Conservation (phyloP, 2,888 invertebrate species). For the Sericinus montela region DNA sequence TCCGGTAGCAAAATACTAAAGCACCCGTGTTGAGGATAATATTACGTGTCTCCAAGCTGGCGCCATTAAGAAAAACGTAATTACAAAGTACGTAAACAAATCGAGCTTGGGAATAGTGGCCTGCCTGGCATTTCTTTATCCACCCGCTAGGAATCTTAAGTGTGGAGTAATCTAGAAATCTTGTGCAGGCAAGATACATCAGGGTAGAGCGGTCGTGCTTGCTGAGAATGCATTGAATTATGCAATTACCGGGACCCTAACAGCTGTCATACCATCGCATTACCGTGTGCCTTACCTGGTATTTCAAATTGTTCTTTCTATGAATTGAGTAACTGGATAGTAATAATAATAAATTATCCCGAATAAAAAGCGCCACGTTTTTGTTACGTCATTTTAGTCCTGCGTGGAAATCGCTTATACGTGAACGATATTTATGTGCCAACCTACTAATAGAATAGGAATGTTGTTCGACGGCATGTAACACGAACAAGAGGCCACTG, state of each 20-base stretch:
- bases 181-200: slow-evolving; percentile 39
- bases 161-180: slow-evolving; percentile 51
- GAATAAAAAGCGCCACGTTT: not conserved
- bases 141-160: slow-evolving; percentile 59
- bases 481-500: slow-evolving; percentile 20
- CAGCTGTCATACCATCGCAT: slow-evolving; percentile 20
- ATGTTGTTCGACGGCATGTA: slow-evolving; percentile 36
- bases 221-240: slow-evolving; percentile 34
- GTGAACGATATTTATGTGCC: slow-evolving; percentile 26
- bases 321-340: not conserved
- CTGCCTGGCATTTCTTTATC: slow-evolving; percentile 37
- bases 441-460: slow-evolving; percentile 40
- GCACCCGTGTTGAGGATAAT: slow-evolving; percentile 24
- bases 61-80: slow-evolving; percentile 50
- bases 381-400: slow-evolving; percentile 7
- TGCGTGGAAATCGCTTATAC: slow-evolving; percentile 25
- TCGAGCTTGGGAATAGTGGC: slow-evolving; percentile 42
- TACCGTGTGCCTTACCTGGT: not conserved
- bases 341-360: too few species aligned
- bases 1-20: slow-evolving; percentile 35
- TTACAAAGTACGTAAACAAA: slow-evolving; percentile 53
- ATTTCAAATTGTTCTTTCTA: not conserved
- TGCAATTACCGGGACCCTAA: slow-evolving; percentile 34
- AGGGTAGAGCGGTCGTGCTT: slow-evolving; percentile 27
- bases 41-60: slow-evolving; percentile 27